phyloP scores from a whole-genome alignment of 2,797 vertebrate species.

The Nyctalus aviator region DNA sequence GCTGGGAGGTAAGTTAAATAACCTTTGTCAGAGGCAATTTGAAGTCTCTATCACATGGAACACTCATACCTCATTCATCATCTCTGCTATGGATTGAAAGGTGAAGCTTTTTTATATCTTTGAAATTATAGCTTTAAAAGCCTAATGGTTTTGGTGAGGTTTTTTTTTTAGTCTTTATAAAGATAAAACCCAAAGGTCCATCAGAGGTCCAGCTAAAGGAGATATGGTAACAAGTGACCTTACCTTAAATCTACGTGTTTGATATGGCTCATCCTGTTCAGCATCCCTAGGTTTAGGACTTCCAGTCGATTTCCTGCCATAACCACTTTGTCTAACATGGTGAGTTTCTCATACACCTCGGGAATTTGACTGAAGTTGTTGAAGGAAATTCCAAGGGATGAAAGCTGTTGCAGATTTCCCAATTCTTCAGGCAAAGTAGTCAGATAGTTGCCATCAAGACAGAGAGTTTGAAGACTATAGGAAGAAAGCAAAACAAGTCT shows the following conservation, averaged over 20 bases:
- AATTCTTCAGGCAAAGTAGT: slow-evolving; percentile 94
- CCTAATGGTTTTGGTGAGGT: not conserved
- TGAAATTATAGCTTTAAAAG: slow-evolving; percentile 51
- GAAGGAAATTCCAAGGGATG: slow-evolving; percentile 95
- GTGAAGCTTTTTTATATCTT: slow-evolving; percentile 1
- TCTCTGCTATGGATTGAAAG: not conserved
- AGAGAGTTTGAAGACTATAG: slow-evolving; percentile 94
- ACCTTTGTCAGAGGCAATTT: not conserved
- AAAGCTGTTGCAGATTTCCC: slow-evolving; percentile 93
- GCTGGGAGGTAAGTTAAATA: slow-evolving; percentile 5
- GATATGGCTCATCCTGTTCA: slow-evolving; percentile 93
- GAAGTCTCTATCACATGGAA: not conserved
- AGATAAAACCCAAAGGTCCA: not conserved
- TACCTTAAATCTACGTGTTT: slow-evolving; percentile 96
- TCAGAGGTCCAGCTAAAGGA: not conserved
- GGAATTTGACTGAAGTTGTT: slow-evolving; percentile 94
- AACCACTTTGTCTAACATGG: slow-evolving; percentile 92
- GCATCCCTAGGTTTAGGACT: slow-evolving; percentile 89
- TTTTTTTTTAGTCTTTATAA: slow-evolving; percentile 1
- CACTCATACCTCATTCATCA: not conserved
- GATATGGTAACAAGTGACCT: slow-evolving; percentile 55
- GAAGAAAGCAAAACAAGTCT: slow-evolving; percentile 25
- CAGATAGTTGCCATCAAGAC: slow-evolving; percentile 96
- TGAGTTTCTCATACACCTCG: slow-evolving; percentile 91
- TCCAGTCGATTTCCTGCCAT: slow-evolving; percentile 95